Base-by-base conservation (phyloP, 1,140 invertebrate species). In the Anastrepha ludens region DNA sequence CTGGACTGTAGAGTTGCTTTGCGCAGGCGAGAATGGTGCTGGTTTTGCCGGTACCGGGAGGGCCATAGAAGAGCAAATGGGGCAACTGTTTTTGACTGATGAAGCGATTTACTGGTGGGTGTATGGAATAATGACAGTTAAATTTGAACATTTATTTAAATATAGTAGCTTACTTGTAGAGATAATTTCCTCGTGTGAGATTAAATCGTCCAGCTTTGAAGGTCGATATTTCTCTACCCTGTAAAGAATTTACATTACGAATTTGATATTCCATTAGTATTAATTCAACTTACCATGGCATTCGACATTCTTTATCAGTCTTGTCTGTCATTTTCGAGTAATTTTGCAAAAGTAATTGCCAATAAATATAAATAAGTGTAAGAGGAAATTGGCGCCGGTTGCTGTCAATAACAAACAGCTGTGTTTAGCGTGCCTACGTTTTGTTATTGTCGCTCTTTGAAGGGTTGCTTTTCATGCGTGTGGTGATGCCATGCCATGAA, bases 151-250 rank as follows among this genome's bases (percentile, higher is more conserved):
- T 64, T 86, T 4, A 81, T 50, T 3, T 87, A 17, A 2, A 4
- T 13, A 67, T 65, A 8, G 3, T 58, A 64, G 94, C 95, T 96
- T 95, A 99, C 99, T 98, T 91, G 99, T 99, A 92, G 95, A 96
- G 88, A 99, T 97, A 87, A 99, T 99, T 94, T 99, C 98, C 94
- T 98, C 97, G 91, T 99, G 99, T 4, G 99, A 99, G 89, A 99
- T 98, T 5, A 99, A 94, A 91, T 99, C 98, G 90, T 98, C 96
- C 88, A 99, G 94, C 85, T 95, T 96, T 65, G 95, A 96, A 17
- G 99, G 99, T 13, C 99, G 96, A 94, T 99, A 99, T 94, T 99
- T 99, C 94, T 99, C 99, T 29, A 99, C 98, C 99, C 98, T 98
- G 15, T n/a, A 86, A 81, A 65, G 13, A 70, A 39, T 44, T 15